Evolutionary conservation across 2,888 invertebrate genomes (phyloP).

Genomic region (Stegophylla sp.): DNA sequence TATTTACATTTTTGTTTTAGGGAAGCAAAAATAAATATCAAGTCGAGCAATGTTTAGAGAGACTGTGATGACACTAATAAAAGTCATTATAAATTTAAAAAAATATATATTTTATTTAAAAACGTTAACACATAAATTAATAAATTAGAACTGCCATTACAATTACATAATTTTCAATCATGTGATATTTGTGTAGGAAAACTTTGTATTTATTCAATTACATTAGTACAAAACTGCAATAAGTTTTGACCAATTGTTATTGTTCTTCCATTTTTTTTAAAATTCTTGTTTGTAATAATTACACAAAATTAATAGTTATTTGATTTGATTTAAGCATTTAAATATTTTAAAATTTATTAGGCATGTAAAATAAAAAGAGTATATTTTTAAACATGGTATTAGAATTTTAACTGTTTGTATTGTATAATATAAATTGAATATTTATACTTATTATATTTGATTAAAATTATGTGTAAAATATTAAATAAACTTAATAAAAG

Average conservation of each 20-base stretch:
- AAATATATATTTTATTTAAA: conserved; percentile 30
- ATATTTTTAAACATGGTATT: conserved; percentile 30
- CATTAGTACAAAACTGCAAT: background rate
- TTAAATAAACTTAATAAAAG: background rate
- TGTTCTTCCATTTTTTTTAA: conserved; percentile 30
- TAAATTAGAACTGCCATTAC: conserved; percentile 32
- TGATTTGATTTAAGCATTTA: background rate
- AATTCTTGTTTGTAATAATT: background rate
- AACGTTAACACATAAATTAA: conserved; percentile 10
- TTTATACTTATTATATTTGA: background rate
- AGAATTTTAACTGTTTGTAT: conserved; percentile 4
- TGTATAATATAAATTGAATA: background rate
- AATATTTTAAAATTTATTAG: conserved; percentile 1
- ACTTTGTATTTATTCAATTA: background rate
- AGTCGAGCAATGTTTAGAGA: conserved; percentile 25
- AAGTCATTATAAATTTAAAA: background rate
- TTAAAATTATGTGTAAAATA: background rate
- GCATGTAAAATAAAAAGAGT: background rate
- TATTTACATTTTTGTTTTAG: conserved; percentile 4
- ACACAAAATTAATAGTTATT: conserved; percentile 28
- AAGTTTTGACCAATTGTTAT: background rate
- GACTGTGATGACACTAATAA: background rate
- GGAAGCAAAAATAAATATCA: conserved; percentile 16
- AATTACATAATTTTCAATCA: conserved; percentile 5
- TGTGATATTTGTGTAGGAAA: conserved; percentile 46